A percentile compares a stretch with the other conserved stretches of the same genome.
These are phyloP conservation scores for Catharus bicknelli DNA, from an alignment of 2,113 vertebrate species.

Conservation along the genomic window DNA sequence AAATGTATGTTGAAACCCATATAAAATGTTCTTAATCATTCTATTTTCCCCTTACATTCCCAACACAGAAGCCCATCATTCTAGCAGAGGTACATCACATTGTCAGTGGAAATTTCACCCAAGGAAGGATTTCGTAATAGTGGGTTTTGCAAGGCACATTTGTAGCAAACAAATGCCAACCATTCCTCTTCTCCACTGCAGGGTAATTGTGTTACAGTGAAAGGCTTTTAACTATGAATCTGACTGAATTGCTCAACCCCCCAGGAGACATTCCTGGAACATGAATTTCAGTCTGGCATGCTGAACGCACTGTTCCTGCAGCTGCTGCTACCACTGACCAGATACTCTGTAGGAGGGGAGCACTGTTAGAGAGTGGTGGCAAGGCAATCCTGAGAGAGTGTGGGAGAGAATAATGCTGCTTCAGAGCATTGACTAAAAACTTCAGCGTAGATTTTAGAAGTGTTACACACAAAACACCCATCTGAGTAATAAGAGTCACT, in stretches of 20 bases:
- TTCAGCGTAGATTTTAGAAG: neutral
- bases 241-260: constrained; percentile 60
- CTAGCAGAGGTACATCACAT: neutral
- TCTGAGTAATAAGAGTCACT: neutral
- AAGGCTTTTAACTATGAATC: constrained; percentile 52
- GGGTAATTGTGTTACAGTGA: constrained; percentile 56
- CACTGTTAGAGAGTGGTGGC: neutral
- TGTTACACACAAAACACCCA: neutral
- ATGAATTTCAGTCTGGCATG: constrained; percentile 67
- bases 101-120: constrained; percentile 25
- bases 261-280: constrained; percentile 69
- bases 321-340: constrained; percentile 54
- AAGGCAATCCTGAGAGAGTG: neutral
- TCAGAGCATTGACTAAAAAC: neutral
- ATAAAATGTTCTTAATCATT: neutral
- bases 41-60: neutral
- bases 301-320: constrained; percentile 39
- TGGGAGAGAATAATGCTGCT: neutral
- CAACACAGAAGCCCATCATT: neutral
- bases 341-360: neutral
- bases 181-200: constrained; percentile 35
- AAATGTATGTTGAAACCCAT: neutral
- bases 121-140: neutral
- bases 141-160: constrained; percentile 29
- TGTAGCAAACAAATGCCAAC: constrained; percentile 34